Evolutionary conservation across 2,113 vertebrate species (phyloP), one percentile per base, ranked within the genome.

Genomic region (Theristicus caerulescens): DNA sequence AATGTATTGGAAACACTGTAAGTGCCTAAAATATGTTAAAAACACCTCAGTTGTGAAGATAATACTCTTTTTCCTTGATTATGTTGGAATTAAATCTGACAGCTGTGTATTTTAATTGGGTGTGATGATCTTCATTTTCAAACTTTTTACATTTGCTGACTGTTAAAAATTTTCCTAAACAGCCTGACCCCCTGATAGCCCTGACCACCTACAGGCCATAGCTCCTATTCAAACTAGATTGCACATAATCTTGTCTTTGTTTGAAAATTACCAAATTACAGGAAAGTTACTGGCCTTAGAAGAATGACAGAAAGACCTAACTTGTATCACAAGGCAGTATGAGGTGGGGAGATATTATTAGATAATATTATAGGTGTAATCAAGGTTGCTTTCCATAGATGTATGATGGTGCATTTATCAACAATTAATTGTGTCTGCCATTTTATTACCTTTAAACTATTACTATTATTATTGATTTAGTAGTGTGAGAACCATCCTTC

Each of bases 51-150:
- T 2, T 90, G n/a, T 32, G 26, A 83, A 92, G 80, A 94, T 92
- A 92, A 73, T 51, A 44, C 55, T 81, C 51, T 86, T 90, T 93
- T 73, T 52, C 10, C 55, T 86, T 86, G 22, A 83, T 83, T 82
- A 52, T 44, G 8, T 70, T 93, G 67, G 26, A 93, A 81, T 58
- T 81, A 86, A 93, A 77, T 38, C 17, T 86, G 92, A 66, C 58
- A 74, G 42, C 18, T 88, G 46, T 83, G 36, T 92, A 84, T 96
- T 97, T 94, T 92, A 88, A 74, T 95, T 92, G 72, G 47, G n/a
- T 2, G 1, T 2, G 1, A 40, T 70, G 19, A 78, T 71, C 59
- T 91, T 67, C 1, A 34, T 84, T 76, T 86, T 78, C 69, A 83
- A 70, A 78, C 10, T 57, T 77, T 77, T 77, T 34, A 69, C 20